Conservation (phyloP, 2,888 invertebrate genomes). For the Drosophila falleni region DNA sequence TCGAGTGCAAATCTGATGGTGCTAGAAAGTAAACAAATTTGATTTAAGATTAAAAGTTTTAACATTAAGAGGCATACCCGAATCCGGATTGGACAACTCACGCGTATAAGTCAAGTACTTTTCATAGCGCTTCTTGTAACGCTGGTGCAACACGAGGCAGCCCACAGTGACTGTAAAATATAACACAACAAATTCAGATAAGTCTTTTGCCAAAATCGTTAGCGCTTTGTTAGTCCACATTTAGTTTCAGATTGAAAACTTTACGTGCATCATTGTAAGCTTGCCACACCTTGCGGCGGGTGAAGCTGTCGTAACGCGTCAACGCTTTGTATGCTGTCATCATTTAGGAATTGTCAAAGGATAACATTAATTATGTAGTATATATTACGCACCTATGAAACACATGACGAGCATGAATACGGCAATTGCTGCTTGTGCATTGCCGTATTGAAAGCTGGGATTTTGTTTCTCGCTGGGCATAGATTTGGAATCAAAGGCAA, state of each 20-base stretch:
- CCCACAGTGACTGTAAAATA: constrained; percentile 90
- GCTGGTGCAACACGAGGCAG: constrained; percentile 92
- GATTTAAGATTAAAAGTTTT: background rate
- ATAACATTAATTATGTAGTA: background rate
- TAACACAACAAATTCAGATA: background rate
- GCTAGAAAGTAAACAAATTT: constrained; percentile 40
- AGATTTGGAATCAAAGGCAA: constrained; percentile 87
- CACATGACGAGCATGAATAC: constrained; percentile 92
- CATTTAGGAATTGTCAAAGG: constrained; percentile 17
- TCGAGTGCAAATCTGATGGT: constrained; percentile 79
- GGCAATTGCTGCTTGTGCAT: constrained; percentile 91
- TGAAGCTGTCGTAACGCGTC: constrained; percentile 61
- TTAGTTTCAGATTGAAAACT: constrained; percentile 84
- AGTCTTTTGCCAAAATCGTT: background rate
- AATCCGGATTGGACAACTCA: constrained; percentile 86
- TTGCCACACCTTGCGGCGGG: constrained; percentile 8
- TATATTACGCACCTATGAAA: constrained; percentile 88
- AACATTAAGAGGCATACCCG: constrained; percentile 68
- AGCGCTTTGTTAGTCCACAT: background rate
- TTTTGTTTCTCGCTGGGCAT: constrained; percentile 88
- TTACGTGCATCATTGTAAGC: constrained; percentile 79
- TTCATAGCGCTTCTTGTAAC: constrained; percentile 91
- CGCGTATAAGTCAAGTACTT: constrained; percentile 88
- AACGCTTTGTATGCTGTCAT: constrained; percentile 51
- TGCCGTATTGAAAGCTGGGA: constrained; percentile 92